Conservation (phyloP, 2,888 invertebrate species). For the Megamerina dolium region DNA sequence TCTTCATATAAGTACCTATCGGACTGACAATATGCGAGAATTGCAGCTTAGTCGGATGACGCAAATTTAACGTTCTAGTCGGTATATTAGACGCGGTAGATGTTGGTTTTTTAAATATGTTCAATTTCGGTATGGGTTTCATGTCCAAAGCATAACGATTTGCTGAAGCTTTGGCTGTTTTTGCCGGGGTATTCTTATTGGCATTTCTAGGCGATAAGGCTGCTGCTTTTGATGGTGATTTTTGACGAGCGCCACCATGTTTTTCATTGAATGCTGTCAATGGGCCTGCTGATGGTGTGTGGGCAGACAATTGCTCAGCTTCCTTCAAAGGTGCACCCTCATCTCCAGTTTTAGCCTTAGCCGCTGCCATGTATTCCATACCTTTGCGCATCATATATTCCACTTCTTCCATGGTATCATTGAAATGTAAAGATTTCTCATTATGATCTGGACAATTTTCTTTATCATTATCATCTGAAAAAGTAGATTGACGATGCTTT, state of each 20-base stretch:
- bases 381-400: slow-evolving; percentile 40
- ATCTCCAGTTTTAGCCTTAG: too few species aligned
- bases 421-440: slow-evolving; percentile 40
- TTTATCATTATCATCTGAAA: background rate
- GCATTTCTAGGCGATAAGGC: too few species aligned
- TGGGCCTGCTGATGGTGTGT: too few species aligned
- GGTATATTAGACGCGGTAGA: slow-evolving; percentile 12
- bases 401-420: slow-evolving; percentile 50
- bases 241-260: too few species aligned
- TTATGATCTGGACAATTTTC: too few species aligned
- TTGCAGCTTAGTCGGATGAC: too few species aligned
- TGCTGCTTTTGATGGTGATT: too few species aligned
- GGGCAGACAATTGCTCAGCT: too few species aligned
- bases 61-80: slow-evolving; percentile 6
- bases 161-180: background rate
- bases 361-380: slow-evolving; percentile 10
- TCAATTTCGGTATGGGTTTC: slow-evolving; percentile 26
- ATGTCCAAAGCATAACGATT: slow-evolving; percentile 20
- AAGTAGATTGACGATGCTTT: too few species aligned
- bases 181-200: background rate
- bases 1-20: slow-evolving; percentile 48
- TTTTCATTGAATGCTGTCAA: too few species aligned
- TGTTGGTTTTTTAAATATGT: slow-evolving; percentile 30
- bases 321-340: too few species aligned
- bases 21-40: slow-evolving; percentile 48